Base-by-base conservation (phyloP, 1,140 invertebrate species). In the Hyposmocoma kahamanoa region DNA sequence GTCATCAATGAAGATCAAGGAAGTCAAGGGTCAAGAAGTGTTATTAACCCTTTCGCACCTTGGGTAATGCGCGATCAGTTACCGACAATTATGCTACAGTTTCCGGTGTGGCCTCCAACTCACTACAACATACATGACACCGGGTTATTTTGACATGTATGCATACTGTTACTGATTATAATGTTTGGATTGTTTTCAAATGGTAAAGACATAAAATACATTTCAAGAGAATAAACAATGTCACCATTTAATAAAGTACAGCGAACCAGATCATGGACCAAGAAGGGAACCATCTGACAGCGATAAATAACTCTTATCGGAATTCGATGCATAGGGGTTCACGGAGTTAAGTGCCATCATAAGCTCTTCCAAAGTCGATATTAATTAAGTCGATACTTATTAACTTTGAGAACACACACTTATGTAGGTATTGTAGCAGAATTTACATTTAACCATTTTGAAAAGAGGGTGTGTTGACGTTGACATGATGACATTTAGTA, bases 31-130 rank as follows among this genome's bases (percentile, higher is more conserved):
- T 81, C 72, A 81, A 79, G 66, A 57, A 63, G 61, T 75, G 71
- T 72, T 80, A 74, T 77, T 83, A 78, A 81, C 72, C 72, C 72
- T 71, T 75, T 77, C 64, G 79, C 76, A 75, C 74, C 71, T 76
- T 62, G 50, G 46, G 66, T 72, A 70, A 67, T 62, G 56, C 64
- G 59, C 62, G 61, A 72, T 77, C 65, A 59, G 67, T 72, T 76
- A 81, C 73, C 63, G 56, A 49, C 67, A 74, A 77, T 84, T 76
- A 81, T 61, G 36, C 41, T 47, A n/a, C n/a, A n/a, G 61, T 59
- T 76, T 81, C 75, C 80, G 75, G n/a, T n/a, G n/a, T n/a, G n/a
- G 62, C 51, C 49, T 28, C 30, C 43, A 45, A 56, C 46, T 53
- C 56, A 41, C 53, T 42, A 45, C 47, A 22, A 53, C 30, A 47